Conservation (phyloP, 2,888 invertebrate genomes). For the Euzetes globulus region DNA sequence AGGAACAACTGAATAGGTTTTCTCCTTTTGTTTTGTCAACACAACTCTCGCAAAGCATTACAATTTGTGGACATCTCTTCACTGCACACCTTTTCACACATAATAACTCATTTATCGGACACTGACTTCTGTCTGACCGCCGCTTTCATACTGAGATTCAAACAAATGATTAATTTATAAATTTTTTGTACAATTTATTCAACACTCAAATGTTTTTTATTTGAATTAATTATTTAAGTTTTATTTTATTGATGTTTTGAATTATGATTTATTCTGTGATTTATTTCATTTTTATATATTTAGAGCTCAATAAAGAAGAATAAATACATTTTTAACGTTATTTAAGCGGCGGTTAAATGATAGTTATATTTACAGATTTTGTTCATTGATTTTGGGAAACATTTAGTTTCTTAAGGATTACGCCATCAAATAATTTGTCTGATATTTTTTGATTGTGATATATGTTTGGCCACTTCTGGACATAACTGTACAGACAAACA, state of each 20-base stretch:
- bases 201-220: neutral
- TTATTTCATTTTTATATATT: neutral
- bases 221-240: neutral
- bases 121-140: neutral
- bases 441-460: constrained; percentile 2
- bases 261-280: neutral
- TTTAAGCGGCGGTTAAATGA: constrained; percentile 7
- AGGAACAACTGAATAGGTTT: neutral
- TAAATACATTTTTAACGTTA: neutral
- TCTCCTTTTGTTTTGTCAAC: neutral
- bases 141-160: neutral
- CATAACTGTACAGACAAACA: neutral
- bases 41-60: neutral
- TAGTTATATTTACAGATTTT: neutral
- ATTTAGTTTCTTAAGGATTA: neutral
- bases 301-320: constrained; percentile 2
- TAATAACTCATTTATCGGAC: neutral
- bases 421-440: neutral
- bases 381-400: neutral
- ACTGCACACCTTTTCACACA: neutral
- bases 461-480: neutral
- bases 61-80: neutral
- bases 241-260: neutral
- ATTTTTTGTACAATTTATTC: neutral
- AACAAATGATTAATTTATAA: neutral